phyloP scores from a whole-genome alignment of 2,797 vertebrate species.

The Balearica regulorum region DNA sequence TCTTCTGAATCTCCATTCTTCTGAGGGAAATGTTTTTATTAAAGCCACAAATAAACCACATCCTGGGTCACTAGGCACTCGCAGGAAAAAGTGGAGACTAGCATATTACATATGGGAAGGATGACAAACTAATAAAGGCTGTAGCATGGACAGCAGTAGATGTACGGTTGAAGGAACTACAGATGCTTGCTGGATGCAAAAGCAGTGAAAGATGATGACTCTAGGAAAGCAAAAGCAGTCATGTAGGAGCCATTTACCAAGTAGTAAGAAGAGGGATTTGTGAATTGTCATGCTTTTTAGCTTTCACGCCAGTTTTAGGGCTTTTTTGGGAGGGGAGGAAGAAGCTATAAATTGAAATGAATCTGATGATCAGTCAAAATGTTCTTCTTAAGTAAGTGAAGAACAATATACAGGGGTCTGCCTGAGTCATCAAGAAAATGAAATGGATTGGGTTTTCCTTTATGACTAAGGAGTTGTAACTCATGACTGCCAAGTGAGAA shows the following conservation, averaged over 20 bases:
- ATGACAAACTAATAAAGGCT: neutral
- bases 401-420: neutral
- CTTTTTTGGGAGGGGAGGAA: neutral
- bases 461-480: neutral
- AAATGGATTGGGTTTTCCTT: neutral
- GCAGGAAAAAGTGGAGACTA: neutral
- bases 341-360: conserved; percentile 15
- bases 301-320: neutral
- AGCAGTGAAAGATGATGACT: conserved; percentile 17
- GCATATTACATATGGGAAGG: neutral
- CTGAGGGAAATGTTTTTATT: neutral
- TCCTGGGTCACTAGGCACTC: neutral
- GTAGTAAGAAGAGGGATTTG: neutral
- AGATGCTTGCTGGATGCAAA: neutral
- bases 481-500: neutral
- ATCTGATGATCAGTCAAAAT: neutral
- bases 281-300: conserved; percentile 23
- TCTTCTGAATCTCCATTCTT: neutral
- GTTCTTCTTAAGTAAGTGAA: conserved; percentile 17
- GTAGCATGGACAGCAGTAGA: neutral
- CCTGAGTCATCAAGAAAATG: neutral
- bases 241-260: conserved; percentile 3
- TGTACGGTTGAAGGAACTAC: neutral
- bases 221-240: conserved; percentile 6
- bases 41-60: conserved; percentile 5